A percentile compares a stretch with the other conserved stretches of the same genome.
Evolutionary conservation across 2,797 vertebrate species (phyloP).

Genomic region (Trichosurus vulpecula): DNA sequence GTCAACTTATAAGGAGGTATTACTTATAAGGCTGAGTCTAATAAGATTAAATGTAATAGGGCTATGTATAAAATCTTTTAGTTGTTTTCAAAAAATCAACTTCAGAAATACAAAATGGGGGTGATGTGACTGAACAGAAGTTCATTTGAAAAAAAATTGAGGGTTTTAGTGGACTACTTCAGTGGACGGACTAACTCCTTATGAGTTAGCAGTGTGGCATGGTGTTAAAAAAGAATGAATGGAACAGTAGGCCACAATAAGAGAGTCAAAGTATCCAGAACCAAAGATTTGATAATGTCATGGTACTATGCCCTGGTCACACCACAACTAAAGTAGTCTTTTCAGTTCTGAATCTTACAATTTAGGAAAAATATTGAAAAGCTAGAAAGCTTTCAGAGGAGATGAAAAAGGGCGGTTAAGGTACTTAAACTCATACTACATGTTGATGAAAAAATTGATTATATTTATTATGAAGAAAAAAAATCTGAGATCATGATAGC

Average conservation of each 20-base stretch:
- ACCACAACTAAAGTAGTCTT: neutral
- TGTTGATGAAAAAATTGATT: neutral
- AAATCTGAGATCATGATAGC: neutral
- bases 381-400: neutral
- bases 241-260: neutral
- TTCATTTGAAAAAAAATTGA: neutral
- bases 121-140: neutral
- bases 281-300: neutral
- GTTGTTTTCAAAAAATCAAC: neutral
- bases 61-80: neutral
- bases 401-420: neutral
- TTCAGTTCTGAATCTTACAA: neutral
- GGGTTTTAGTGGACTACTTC: too few species aligned
- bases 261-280: neutral
- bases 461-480: neutral
- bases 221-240: neutral
- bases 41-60: neutral
- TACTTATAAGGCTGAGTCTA: neutral
- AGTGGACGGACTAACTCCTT: neutral
- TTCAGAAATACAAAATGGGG: neutral
- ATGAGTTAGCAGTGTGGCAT: neutral
- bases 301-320: neutral
- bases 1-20: neutral
- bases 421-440: neutral
- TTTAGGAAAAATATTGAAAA: neutral